Evolutionary conservation across 2,113 vertebrate species (phyloP).

Genomic region (Mormoops blainvillei): DNA sequence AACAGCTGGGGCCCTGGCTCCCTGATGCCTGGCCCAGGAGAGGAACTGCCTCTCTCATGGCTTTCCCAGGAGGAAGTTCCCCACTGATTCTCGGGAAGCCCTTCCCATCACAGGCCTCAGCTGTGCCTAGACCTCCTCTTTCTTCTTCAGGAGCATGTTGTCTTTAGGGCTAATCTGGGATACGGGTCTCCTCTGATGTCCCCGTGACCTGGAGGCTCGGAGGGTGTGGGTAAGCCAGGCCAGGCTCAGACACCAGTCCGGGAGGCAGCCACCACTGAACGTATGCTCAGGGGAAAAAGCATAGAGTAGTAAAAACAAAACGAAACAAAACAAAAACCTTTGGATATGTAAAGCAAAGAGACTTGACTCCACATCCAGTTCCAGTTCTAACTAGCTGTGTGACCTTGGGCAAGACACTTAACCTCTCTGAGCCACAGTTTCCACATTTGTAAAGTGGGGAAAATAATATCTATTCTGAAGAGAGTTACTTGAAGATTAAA

Average conservation of each 20-base stretch:
- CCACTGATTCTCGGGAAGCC: conserved; percentile 69
- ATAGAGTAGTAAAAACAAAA: neutral
- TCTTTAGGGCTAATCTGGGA: conserved; percentile 72
- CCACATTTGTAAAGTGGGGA: neutral
- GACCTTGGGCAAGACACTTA: neutral
- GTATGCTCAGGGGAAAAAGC: neutral
- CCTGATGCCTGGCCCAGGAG: conserved; percentile 48
- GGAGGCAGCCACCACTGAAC: neutral
- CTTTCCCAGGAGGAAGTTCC: conserved; percentile 72
- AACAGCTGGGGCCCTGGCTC: conserved; percentile 66
- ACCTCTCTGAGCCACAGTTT: neutral
- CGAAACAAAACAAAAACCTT: neutral
- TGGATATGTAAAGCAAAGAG: neutral
- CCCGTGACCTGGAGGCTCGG: neutral
- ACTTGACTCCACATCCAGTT: neutral
- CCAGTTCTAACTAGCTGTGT: neutral
- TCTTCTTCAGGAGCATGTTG: conserved; percentile 69
- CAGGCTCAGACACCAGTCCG: conserved; percentile 17
- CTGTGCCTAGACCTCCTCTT: conserved; percentile 60
- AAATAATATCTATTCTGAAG: neutral
- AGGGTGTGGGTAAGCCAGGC: conserved; percentile 30
- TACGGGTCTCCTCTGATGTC: conserved; percentile 58
- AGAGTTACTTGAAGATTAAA: neutral
- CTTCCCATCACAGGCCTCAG: conserved; percentile 64
- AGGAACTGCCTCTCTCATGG: conserved; percentile 69